Base-by-base conservation (phyloP, 2,113 vertebrate species). In the Clarias macrocephalus region DNA sequence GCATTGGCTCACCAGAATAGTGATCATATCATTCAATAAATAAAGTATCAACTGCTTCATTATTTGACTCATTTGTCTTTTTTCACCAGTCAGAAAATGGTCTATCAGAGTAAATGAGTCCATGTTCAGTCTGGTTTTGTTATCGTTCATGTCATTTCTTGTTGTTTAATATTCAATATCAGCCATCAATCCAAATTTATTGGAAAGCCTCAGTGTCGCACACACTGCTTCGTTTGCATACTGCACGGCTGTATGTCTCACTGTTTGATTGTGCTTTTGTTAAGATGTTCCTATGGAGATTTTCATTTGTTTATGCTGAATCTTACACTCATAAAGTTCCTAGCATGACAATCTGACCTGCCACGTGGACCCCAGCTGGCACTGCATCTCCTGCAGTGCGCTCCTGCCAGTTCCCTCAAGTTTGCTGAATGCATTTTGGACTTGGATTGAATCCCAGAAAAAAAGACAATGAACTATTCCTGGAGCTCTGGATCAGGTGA, bases 361-460 rank as follows among this genome's bases (percentile, higher is more conserved):
- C 42, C 13, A 10, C n/a, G 5, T 52, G 63, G 42, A 33, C 33
- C 18, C 82, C 82, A 70, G 82, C 82, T 33, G 82, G 7, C n/a
- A 13, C 33, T 70, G 33, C 8, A 16, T 54, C 75, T 68, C 75
- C 75, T 79, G 37, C 56, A 37, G 85, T 7, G 52, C 23, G 21
- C 28, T 42, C 48, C 63, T 80, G 48, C 18, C 62, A 57, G 62
- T 73, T 42, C 57, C 57, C 70, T 66, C 1, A 80, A 62, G 28
- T 37, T 75, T 42, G 10, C 60, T 42, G 9, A 79, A 79, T 75
- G 85, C 60, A 68, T 86, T 79, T 86, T 30, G 30, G 18, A 56
- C 76, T 81, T 70, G 52, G 63, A 81, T 33, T 11, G 65, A 80
- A 72, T 86, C 72, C 85, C 85, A 80, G 63, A 80, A 81, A 48